phyloP scores from a whole-genome alignment of 1,140 invertebrate species.

The Hylaeus anthracinus region DNA sequence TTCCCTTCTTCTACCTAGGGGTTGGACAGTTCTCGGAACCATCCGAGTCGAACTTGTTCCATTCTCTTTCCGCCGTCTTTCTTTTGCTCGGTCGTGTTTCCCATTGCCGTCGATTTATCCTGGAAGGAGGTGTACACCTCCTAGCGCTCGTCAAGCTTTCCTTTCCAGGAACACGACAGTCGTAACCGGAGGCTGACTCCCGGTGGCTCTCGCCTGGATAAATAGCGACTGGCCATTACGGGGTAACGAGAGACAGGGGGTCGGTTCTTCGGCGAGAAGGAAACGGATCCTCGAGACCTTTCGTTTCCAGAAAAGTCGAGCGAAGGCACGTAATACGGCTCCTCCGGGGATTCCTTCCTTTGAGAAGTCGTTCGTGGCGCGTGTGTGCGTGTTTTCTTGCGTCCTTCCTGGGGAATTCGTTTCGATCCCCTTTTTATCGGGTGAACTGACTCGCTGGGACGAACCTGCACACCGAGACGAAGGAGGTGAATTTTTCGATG shows the following conservation, averaged over 20 bases:
- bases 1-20: slow-evolving; percentile 5
- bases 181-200: slow-evolving; percentile 40
- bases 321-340: slow-evolving; percentile 59
- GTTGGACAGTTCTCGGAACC: slow-evolving; percentile 20
- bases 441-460: neutral
- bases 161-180: slow-evolving; percentile 51
- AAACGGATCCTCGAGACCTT: slow-evolving; percentile 51
- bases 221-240: slow-evolving; percentile 68
- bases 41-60: neutral
- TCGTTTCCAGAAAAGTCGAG: slow-evolving; percentile 54
- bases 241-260: slow-evolving; percentile 56
- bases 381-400: slow-evolving; percentile 49
- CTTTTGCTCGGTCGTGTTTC: neutral
- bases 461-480: too few relatives aligned
- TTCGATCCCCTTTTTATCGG: slow-evolving; percentile 30
- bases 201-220: slow-evolving; percentile 49
- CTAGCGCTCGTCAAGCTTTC: slow-evolving; percentile 28
- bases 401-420: slow-evolving; percentile 27
- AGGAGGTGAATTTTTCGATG: slow-evolving; percentile 6
- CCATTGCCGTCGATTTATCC: slow-evolving; percentile 33
- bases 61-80: neutral
- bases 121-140: slow-evolving; percentile 1
- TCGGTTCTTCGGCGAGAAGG: slow-evolving; percentile 20
- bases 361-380: slow-evolving; percentile 44
- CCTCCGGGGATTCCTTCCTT: slow-evolving; percentile 56